phyloP scores from a whole-genome alignment of 2,888 invertebrate genomes.

The Torymus tubicola region DNA sequence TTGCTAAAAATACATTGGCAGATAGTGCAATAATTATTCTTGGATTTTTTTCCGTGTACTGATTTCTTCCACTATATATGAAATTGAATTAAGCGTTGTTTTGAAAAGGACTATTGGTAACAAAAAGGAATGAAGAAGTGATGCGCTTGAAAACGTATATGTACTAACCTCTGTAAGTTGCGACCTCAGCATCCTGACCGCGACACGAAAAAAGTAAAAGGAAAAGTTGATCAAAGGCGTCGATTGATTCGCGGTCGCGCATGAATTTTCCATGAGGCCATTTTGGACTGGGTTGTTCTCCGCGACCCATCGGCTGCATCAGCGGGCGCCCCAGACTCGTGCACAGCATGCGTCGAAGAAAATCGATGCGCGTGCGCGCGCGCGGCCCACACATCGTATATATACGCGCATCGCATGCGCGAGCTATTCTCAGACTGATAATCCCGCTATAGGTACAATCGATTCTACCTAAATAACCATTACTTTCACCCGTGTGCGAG shows the following conservation, averaged over 20 bases:
- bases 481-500: slow-evolving; percentile 16
- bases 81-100: too few relatives aligned
- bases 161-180: too few relatives aligned
- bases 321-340: background rate
- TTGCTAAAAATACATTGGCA: too few relatives aligned
- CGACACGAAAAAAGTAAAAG: background rate
- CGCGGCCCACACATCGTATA: background rate
- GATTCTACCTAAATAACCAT: slow-evolving; percentile 38
- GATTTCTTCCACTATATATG: too few relatives aligned
- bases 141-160: too few relatives aligned
- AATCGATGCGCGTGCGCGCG: slow-evolving; percentile 19
- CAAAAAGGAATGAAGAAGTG: too few relatives aligned
- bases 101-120: too few relatives aligned
- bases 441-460: slow-evolving; percentile 11
- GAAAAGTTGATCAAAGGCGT: background rate
- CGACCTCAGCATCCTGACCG: background rate
- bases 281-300: background rate
- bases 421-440: slow-evolving; percentile 27
- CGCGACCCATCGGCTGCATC: too few relatives aligned
- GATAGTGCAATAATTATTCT: too few relatives aligned
- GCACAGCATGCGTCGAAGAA: background rate
- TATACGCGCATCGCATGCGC: background rate
- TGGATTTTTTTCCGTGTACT: too few relatives aligned
- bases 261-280: slow-evolving; percentile 38
- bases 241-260: slow-evolving; percentile 31